Evolutionary conservation across 2,888 invertebrate species (phyloP), one percentile per base, ranked within the genome.

Genomic region (Cotesia congregata): DNA sequence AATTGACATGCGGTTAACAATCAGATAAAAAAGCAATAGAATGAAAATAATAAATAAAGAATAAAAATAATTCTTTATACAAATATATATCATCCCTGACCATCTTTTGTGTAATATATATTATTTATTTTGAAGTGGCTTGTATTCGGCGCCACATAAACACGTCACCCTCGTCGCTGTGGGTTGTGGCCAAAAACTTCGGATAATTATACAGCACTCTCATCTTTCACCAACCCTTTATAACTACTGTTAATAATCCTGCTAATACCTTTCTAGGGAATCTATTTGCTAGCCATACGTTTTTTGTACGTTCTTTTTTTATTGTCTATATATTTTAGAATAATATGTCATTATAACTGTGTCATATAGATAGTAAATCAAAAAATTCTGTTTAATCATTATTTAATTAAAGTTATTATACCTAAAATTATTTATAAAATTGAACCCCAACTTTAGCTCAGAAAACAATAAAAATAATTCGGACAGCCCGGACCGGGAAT

Each of bases 161-260:
- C 40, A 72, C 72, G 17, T 72, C 41, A 62, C 20, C 72, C 9
- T 64, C 17, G 64, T 62, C 64, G 62, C 40, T 50, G 12, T 50
- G 50, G 50, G 50, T 50, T 50, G 50, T 20, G 41, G 62, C 65
- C 17, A 50, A 50, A 68, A 65, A 41, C 20, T 20, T 39, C 79
- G 80, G 82, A 85, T 86, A 86, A 86, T 86, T 86, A 86, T 83
- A 86, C 83, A 83, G 83, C 81, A 79, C 65, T 50, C 50, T 50
- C 83, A 82, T 85, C 83, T 83, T 81, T 86, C 85, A 85, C 82
- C 86, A 85, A 82, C 82, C 84, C 83, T 84, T 82, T 84, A 86
- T 85, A 87, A 86, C 86, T 84, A 85, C 83, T 83, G 85, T 85
- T 86, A 86, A 87, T 87, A 87, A 85, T 83, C 82, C 83, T 83